A percentile compares a stretch with the other conserved stretches of the same genome.
Conservation (phyloP, 1,140 invertebrate species). For the Drosophila dunni region DNA sequence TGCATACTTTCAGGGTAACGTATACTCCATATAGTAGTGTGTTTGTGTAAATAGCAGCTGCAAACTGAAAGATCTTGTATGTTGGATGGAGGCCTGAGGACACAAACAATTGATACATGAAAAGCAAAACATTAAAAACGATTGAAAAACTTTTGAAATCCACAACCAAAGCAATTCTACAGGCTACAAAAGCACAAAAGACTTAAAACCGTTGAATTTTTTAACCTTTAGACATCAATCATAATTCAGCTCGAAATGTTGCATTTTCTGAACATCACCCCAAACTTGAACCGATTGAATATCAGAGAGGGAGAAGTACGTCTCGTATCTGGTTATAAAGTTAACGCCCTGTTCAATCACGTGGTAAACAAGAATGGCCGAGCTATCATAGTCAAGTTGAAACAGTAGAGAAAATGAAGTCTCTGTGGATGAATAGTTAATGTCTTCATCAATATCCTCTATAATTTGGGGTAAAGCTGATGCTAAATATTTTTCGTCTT, state of each 20-base stretch:
- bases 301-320: slow-evolving; percentile 53
- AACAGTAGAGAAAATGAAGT: slow-evolving; percentile 71
- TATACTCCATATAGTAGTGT: background rate
- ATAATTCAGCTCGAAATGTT: slow-evolving; percentile 59
- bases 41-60: background rate
- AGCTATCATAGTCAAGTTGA: slow-evolving; percentile 62
- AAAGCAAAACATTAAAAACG: slow-evolving; percentile 2
- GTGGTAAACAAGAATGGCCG: slow-evolving; percentile 65
- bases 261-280: slow-evolving; percentile 78
- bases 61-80: slow-evolving; percentile 17
- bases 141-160: background rate
- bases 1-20: slow-evolving; percentile 12
- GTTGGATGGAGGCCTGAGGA: background rate
- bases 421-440: slow-evolving; percentile 75
- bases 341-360: slow-evolving; percentile 57
- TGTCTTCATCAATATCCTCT: slow-evolving; percentile 42
- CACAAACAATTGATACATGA: slow-evolving; percentile 20
- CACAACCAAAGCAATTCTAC: slow-evolving; percentile 11
- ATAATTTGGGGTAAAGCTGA: slow-evolving; percentile 29
- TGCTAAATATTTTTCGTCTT: slow-evolving; percentile 34
- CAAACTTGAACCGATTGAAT: slow-evolving; percentile 76
- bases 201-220: background rate
- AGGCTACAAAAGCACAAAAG: background rate
- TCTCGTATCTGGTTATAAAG: slow-evolving; percentile 57
- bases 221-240: slow-evolving; percentile 62